A percentile compares a stretch with the other conserved stretches of the same genome.
These are phyloP conservation scores for Nestor notabilis DNA, from an alignment of 2,113 vertebrate species.

Conservation along the genomic window DNA sequence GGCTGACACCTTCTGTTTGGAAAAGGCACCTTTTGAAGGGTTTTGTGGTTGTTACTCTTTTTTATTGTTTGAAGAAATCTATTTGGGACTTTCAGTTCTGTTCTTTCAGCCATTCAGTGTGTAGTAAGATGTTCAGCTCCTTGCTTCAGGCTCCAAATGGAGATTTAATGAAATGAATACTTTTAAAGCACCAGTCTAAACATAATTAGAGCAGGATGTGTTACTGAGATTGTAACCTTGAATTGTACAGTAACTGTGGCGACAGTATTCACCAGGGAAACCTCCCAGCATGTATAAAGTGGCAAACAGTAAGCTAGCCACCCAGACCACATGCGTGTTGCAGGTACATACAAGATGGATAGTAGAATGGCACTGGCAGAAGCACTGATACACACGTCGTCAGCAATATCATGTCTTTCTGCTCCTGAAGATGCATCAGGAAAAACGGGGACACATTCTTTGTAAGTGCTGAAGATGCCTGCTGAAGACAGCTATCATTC, in stretches of 20 bases:
- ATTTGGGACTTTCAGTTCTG: background rate
- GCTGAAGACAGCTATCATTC: background rate
- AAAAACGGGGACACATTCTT: background rate
- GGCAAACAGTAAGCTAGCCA: background rate
- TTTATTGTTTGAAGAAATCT: background rate
- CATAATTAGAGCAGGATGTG: background rate
- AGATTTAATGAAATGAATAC: background rate
- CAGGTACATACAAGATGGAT: background rate
- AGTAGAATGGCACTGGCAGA: background rate
- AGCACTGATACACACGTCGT: background rate
- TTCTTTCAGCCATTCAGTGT: background rate
- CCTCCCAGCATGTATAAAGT: background rate
- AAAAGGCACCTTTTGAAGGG: background rate
- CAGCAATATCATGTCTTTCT: background rate
- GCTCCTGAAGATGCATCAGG: background rate
- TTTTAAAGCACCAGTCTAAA: background rate
- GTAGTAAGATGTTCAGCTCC: background rate
- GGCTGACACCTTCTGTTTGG: background rate
- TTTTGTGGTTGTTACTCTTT: background rate
- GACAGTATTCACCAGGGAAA: background rate
- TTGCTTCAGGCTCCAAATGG: background rate
- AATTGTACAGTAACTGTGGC: background rate
- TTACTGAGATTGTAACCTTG: background rate
- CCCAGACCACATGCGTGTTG: background rate
- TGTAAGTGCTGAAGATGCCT: background rate